These are phyloP conservation scores for Apus apus DNA, from an alignment of 2,113 vertebrate genomes.

Conservation along the genomic window DNA sequence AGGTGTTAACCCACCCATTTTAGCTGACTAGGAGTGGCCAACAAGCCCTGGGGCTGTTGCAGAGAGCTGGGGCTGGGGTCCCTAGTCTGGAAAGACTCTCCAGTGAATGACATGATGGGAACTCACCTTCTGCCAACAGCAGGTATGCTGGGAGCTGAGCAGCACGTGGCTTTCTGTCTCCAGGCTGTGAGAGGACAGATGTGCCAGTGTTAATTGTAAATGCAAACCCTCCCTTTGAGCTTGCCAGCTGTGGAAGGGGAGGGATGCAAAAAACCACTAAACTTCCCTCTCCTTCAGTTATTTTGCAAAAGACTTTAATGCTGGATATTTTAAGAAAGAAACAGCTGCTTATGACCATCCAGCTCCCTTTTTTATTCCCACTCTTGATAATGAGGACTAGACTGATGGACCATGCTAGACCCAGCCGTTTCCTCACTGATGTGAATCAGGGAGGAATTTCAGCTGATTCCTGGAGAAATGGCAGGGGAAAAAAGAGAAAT, in stretches of 20 bases:
- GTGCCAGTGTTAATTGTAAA: background rate
- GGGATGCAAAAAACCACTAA: background rate
- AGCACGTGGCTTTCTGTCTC: background rate
- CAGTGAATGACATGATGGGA: background rate
- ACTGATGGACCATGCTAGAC: background rate
- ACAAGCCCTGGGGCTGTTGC: background rate
- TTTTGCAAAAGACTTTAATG: background rate
- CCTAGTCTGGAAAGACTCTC: background rate
- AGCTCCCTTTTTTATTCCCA: background rate
- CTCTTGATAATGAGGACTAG: background rate
- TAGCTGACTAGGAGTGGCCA: background rate
- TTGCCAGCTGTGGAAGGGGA: background rate
- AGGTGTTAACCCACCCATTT: background rate
- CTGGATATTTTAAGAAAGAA: background rate
- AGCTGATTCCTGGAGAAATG: background rate
- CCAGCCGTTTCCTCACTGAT: background rate
- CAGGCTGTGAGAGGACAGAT: background rate
- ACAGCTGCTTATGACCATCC: background rate
- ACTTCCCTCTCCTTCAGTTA: background rate
- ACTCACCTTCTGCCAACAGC: background rate
- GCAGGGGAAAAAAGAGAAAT: background rate
- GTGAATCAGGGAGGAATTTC: background rate
- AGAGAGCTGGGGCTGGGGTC: fast-evolving
- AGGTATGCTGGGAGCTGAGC: background rate
- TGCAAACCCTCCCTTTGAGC: background rate